Conservation (phyloP, 2,797 vertebrate species). For the Crypturellus tataupa region DNA sequence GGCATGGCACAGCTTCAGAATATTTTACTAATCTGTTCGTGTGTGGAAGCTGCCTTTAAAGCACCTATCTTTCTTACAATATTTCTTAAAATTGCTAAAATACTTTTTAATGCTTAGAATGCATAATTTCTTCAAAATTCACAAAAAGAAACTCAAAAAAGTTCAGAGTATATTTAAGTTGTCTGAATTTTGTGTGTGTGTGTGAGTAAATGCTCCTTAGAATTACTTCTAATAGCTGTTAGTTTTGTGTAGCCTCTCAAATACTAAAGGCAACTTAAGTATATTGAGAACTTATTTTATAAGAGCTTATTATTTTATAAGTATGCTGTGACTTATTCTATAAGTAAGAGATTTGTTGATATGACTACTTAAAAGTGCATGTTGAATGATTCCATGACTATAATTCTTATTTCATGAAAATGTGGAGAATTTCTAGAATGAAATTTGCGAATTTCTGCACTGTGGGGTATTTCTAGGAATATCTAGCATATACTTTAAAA, state of each 20-base stretch:
- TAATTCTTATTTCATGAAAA: neutral
- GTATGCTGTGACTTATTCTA: neutral
- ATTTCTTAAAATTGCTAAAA: neutral
- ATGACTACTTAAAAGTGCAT: neutral
- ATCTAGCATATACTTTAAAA: neutral
- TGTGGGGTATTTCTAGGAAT: neutral
- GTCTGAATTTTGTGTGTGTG: too few relatives aligned
- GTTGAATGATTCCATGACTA: neutral
- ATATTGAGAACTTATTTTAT: neutral
- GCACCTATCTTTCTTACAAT: neutral
- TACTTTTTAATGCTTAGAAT: neutral
- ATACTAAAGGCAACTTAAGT: neutral
- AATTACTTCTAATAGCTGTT: neutral
- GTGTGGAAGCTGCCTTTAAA: neutral
- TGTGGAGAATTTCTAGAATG: neutral
- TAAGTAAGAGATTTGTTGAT: neutral
- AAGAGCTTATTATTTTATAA: neutral
- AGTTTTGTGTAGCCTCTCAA: neutral
- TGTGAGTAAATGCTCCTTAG: neutral
- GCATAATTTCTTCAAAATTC: neutral
- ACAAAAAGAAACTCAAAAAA: neutral
- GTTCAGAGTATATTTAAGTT: neutral
- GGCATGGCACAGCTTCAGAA: too few relatives aligned
- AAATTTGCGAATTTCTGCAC: neutral
- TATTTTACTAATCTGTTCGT: neutral